Conservation (phyloP, 2,888 invertebrate genomes). For the Hyalella azteca region DNA sequence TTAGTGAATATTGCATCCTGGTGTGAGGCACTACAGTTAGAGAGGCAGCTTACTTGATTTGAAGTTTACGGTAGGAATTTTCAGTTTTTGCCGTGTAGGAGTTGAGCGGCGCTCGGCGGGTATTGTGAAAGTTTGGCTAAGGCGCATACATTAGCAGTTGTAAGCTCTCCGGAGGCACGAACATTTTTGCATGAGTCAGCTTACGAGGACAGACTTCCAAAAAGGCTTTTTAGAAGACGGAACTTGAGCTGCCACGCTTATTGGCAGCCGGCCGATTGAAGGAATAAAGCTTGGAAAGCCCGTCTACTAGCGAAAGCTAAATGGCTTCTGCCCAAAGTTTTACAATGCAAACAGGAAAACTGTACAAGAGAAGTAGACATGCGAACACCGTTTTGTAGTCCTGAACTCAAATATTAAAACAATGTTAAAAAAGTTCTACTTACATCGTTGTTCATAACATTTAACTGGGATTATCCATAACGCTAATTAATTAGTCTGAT, state of each 20-base stretch:
- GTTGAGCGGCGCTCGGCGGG: not conserved
- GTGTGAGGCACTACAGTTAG: no score
- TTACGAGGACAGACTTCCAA: slow-evolving; percentile 8
- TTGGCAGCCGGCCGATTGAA: slow-evolving; percentile 31
- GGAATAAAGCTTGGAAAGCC: not conserved
- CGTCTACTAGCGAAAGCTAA: not conserved
- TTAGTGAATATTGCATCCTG: no score
- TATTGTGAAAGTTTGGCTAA: slow-evolving; percentile 7
- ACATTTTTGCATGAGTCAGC: slow-evolving; percentile 32
- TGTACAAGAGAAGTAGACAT: no score
- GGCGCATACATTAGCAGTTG: slow-evolving; percentile 27
- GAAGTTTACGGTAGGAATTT: not conserved
- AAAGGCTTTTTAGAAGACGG: not conserved
- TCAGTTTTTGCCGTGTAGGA: not conserved
- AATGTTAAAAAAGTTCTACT: no score
- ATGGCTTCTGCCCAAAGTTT: no score
- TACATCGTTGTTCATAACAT: no score
- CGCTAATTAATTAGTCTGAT: no score
- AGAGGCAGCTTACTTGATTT: no score
- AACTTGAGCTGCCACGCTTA: not conserved
- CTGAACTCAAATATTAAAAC: no score
- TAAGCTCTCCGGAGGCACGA: slow-evolving; percentile 8
- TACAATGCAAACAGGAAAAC: slow-evolving; percentile 8
- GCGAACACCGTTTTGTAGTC: no score
- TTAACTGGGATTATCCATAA: no score